These are phyloP conservation scores for Hyaena hyaena DNA, from an alignment of 2,113 vertebrate species.

Conservation along the genomic window DNA sequence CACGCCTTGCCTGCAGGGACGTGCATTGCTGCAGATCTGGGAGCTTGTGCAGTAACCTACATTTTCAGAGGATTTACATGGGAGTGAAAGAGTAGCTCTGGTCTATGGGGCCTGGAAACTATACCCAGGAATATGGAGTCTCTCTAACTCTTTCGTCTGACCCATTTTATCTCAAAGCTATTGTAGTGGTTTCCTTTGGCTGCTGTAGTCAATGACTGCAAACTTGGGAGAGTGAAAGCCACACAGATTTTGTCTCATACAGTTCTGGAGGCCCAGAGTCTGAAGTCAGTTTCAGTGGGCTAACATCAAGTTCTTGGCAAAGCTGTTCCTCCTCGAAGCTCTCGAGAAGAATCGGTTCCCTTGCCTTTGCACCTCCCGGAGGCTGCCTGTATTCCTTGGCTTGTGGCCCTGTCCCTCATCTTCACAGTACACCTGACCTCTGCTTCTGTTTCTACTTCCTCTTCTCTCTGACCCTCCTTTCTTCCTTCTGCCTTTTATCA, in stretches of 20 bases:
- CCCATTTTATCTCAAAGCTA: neutral
- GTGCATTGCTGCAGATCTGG: neutral
- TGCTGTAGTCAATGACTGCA: neutral
- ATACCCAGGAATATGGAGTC: neutral
- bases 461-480: neutral
- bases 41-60: neutral
- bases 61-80: neutral
- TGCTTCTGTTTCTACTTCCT: neutral
- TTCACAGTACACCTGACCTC: neutral
- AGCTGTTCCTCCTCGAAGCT: neutral
- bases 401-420: neutral
- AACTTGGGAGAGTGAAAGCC: neutral
- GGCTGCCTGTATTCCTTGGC: neutral
- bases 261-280: neutral
- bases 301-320: neutral
- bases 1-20: neutral
- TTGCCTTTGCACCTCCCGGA: neutral
- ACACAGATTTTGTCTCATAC: neutral
- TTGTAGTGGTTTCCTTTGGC: neutral
- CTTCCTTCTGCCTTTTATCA: neutral
- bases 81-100: neutral
- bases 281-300: neutral
- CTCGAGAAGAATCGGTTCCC: neutral
- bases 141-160: neutral
- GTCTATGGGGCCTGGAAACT: neutral